Evolutionary conservation across 1,140 invertebrate genomes (phyloP), one percentile per base, ranked within the genome.

Genomic region (Anoplolepis gracilipes): DNA sequence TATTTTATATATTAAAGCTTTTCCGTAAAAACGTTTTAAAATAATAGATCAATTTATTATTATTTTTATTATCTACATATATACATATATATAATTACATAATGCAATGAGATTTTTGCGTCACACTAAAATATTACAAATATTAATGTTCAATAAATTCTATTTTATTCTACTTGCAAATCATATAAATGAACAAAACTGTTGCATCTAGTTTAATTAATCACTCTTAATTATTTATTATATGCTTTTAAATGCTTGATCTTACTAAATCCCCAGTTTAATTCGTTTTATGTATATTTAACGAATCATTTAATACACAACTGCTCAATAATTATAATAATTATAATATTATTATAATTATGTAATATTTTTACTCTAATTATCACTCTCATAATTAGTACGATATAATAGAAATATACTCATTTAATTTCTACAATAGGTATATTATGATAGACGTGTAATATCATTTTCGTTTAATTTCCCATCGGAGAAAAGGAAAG

Each of bases 401-500:
- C 36, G 8, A 67, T 49, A n/a, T 75, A 75, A 33, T 39, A 59
- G n/a, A 55, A 19, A 69, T 28, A 6, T 49, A 19, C 22, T 28
- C 62, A 30, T 73, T 42, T 46, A 73, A 82, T 82, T 73, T 59
- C 25, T 73, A 22, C 5, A 53, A 70, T 33, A 70, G 33, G 49
- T 72, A 72, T 33, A 42, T 5, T 25, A 30, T 46, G 65, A n/a
- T 30, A 36, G 22, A 33, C 22, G 25, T 3, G 53, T 7, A 16
- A 13, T 65, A 79, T 79, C n/a, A 33, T 25, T 16, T 19, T 49
- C 30, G 25, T 79, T 79, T 67, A 79, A 79, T 79, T 67, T 67
- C 28, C 53, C n/a, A 13, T 22, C 59, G 25, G 19, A 19, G 16
- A 49, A 30, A 25, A 8, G 25, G 25, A 30, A 72, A 46, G 25